A percentile compares a stretch with the other conserved stretches of the same genome.
phyloP scores from a whole-genome alignment of 1,140 invertebrate genomes.

The Drosophila hydei region DNA sequence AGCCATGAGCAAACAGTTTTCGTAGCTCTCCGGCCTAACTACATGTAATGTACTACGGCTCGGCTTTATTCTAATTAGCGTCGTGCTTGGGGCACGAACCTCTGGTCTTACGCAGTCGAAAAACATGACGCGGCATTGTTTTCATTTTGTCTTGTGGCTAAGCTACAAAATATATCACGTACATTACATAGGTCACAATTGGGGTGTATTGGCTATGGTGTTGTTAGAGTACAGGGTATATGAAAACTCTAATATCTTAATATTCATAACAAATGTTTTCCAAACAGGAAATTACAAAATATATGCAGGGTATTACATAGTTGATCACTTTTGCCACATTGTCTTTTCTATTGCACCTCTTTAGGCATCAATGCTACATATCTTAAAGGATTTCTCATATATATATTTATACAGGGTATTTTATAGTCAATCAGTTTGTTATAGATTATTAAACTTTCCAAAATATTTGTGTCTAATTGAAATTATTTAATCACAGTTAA shows the following conservation, averaged over 20 bases:
- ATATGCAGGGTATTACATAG: too few species aligned
- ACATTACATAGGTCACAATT: neutral
- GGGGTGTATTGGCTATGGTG: constrained; percentile 12
- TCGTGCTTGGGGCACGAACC: constrained; percentile 31
- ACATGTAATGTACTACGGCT: neutral
- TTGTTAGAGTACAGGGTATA: too few species aligned
- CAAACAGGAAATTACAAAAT: too few species aligned
- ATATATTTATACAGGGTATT: neutral
- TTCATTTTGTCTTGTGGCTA: constrained; percentile 14
- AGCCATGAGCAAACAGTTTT: constrained; percentile 68
- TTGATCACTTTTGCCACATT: neutral
- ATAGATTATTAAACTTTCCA: too few species aligned
- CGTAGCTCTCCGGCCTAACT: neutral
- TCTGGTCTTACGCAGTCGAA: constrained; percentile 69
- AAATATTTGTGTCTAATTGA: too few species aligned
- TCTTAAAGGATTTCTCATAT: too few species aligned
- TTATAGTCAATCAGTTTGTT: neutral
- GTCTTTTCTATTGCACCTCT: too few species aligned
- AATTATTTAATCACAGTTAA: neutral
- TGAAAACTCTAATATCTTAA: too few species aligned
- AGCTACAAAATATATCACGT: neutral
- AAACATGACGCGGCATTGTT: constrained; percentile 57
- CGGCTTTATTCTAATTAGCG: constrained; percentile 79
- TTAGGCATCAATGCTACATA: too few species aligned
- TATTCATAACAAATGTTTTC: too few species aligned